Evolutionary conservation across 1,140 invertebrate genomes (phyloP), one percentile per base, ranked within the genome.

Genomic region (Lepeophtheirus salmonis): DNA sequence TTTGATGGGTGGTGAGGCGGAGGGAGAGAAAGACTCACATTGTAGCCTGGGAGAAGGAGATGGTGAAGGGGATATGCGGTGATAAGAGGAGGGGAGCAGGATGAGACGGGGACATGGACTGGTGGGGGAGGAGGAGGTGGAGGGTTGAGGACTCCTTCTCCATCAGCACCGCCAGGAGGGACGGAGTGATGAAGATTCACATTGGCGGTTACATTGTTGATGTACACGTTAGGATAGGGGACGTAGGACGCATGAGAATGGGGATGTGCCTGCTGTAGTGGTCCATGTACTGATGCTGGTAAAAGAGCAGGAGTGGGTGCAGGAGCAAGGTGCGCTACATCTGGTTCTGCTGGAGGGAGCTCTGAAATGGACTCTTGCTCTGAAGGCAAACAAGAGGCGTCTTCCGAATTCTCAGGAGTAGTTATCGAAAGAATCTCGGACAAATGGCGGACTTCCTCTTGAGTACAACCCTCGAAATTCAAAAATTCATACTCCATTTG

Each of bases 191-290:
- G 52, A 21, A 57, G 20, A 21, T 41, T 57, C 20, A 57, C 55
- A 21, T 57, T 57, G 22, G 55, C 55, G 13, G 55, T 57, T 2
- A 57, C 26, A 23, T 57, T 57, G 22, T 57, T 57, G 26, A 57
- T 57, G 55, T 24, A 26, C n/a, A 57, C 23, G 22, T 57, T 26
- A 2, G 55, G 55, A 3, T 57, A 41, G 20, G 55, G 52, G 23
- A 20, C 17, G 13, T 23, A 20, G 16, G 52, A 18, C 2, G 23
- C 52, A 3, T 20, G 49, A n/a, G 49, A 20, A 50, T 50, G 30
- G 30, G 30, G 30, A 6, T 41, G 30, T n/a, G 6, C 6, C 30
- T 41, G 30, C 30, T 41, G 30, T n/a, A 10, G 30, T 41, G 30
- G 30, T 10, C 30, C 30, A 6, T 41, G 6, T 41, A n/a, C 6